Base-by-base conservation (phyloP, 2,888 invertebrate species). In the Papilio elwesi region DNA sequence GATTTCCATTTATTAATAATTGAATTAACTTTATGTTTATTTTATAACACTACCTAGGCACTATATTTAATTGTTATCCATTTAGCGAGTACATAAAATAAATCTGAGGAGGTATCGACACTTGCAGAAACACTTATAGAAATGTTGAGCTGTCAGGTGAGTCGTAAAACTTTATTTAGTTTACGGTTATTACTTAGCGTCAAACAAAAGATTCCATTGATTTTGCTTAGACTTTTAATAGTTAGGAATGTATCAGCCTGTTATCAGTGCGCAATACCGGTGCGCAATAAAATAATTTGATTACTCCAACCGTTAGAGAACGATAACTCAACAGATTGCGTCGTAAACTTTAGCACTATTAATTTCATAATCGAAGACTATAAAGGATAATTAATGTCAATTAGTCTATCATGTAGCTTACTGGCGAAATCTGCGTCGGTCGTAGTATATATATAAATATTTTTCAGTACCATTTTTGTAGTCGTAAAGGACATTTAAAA, bases 281-380 rank as follows among this genome's bases (percentile, higher is more conserved):
- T 52, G 52, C 66, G 73, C 67, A 70, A 74, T 74, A 74, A 74
- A 74, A 74, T 74, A 63, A 65, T 74, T 74, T 70, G 36, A 74
- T 70, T 74, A 70, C 55, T 57, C 51, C 49, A 66, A 73, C 73
- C 70, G 73, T 74, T 74, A 74, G 70, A 15, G 26, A 66, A 63
- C 62, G 52, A 62, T 74, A 67, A 53, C 63, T 63, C 62, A 26
- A 48, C 15, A 52, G 57, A 69, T 69, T 69, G 59, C 68, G 16
- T 67, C 66, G 62, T 74, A 70, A 74, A 74, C 66, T 62, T 67
- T 70, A 70, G 47, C 53, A 51, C 69, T 15, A 62, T 74, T 74
- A 70, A 70, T 62, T 74, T 70, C 69, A 67, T 70, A 66, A 70
- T 65, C 26, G 15, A 48, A 15, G 57, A 15, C n/a, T 52, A 67